These are phyloP conservation scores for Phaethornis superciliosus DNA, from an alignment of 2,113 vertebrate genomes.

Conservation along the genomic window DNA sequence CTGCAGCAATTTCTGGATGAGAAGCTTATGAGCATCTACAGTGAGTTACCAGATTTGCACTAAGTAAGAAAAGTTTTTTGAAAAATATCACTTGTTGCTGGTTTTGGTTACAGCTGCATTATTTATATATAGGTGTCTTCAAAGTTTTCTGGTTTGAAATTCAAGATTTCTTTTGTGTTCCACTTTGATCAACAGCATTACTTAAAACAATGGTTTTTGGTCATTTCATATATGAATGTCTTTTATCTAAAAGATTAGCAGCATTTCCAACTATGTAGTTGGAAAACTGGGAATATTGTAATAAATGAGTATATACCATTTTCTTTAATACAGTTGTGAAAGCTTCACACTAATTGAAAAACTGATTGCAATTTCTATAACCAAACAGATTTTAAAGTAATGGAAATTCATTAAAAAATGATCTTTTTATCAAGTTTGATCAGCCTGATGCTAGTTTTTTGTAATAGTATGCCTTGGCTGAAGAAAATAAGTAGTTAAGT, in stretches of 20 bases:
- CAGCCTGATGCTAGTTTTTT: not conserved
- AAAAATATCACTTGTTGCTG: not conserved
- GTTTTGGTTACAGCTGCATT: not conserved
- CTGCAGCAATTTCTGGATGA: not conserved
- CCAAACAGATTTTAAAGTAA: not conserved
- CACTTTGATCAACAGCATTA: not conserved
- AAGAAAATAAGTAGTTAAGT: not conserved
- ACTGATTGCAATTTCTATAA: not conserved
- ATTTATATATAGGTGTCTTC: not conserved
- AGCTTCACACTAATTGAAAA: not conserved
- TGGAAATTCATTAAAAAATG: not conserved
- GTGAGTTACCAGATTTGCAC: not conserved
- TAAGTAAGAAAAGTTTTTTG: not conserved
- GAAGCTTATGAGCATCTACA: not conserved
- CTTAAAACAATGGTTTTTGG: not conserved
- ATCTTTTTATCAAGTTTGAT: not conserved
- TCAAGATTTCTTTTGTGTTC: not conserved
- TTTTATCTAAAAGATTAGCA: not conserved
- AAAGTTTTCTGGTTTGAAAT: not conserved
- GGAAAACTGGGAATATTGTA: not conserved
- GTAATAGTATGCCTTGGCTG: not conserved
- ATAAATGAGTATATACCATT: not conserved
- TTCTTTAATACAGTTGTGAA: not conserved
- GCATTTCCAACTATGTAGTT: not conserved
- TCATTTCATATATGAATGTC: not conserved